Evolutionary conservation across 2,113 vertebrate genomes (phyloP).

Genomic region (Eolophus roseicapilla): DNA sequence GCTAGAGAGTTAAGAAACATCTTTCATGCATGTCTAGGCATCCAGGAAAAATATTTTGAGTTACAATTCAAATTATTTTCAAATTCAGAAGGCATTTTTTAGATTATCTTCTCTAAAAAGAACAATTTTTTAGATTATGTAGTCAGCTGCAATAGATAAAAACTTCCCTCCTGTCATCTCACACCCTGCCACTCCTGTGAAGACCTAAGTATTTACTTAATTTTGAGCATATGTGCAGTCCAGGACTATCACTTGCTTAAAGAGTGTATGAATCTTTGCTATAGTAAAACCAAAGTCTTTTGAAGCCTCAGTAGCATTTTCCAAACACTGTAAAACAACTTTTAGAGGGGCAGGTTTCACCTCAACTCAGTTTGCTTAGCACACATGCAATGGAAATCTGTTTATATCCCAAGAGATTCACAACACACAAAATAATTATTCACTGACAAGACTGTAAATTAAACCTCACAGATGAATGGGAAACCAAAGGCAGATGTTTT

Average conservation of each 20-base stretch:
- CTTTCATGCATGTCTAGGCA: not conserved
- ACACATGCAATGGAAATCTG: not conserved
- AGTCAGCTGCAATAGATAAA: not conserved
- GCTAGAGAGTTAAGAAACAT: not conserved
- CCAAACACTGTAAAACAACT: not conserved
- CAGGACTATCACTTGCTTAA: not conserved
- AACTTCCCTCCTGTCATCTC: not conserved
- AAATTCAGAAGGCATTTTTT: not conserved
- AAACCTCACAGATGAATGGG: not conserved
- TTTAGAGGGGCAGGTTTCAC: not conserved
- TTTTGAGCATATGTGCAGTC: not conserved
- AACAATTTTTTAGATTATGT: not conserved
- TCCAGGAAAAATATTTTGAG: not conserved
- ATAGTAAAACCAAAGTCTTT: not conserved
- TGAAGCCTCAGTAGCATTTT: not conserved
- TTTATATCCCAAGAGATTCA: not conserved
- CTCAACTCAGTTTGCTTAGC: not conserved
- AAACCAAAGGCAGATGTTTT: not conserved
- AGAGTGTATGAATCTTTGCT: not conserved
- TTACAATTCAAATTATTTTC: not conserved
- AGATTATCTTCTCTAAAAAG: not conserved
- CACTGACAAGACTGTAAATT: conserved; percentile 1
- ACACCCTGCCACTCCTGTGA: not conserved
- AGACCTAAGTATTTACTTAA: not conserved
- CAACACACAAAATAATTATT: conserved; percentile 24